Percentiles rank a stretch among this genome's conserved stretches.
These are phyloP conservation scores for Boleophthalmus pectinirostris DNA, from an alignment of 2,113 vertebrate genomes.

Conservation along the genomic window DNA sequence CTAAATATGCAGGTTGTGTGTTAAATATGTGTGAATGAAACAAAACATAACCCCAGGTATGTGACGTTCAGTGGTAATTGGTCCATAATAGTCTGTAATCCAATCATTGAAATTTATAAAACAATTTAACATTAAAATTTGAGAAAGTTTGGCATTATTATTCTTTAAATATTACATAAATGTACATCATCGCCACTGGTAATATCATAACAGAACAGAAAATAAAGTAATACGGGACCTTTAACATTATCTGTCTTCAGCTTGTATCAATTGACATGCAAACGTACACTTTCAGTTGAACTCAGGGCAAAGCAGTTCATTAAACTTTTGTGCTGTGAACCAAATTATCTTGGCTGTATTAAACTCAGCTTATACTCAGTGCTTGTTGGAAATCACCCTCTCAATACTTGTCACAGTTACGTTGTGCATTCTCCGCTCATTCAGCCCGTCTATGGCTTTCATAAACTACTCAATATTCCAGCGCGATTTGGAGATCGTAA, in stretches of 20 bases:
- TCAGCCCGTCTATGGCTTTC: constrained; percentile 28
- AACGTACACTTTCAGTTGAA: not conserved
- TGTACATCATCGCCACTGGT: no score
- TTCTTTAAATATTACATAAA: no score
- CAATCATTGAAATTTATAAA: no score
- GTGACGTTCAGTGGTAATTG: no score
- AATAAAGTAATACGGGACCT: no score
- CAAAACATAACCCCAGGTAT: no score
- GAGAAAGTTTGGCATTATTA: no score
- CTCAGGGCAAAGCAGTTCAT: not conserved
- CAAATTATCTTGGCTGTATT: constrained; percentile 9
- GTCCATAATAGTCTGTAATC: no score
- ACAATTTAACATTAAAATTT: no score
- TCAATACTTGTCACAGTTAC: constrained; percentile 16
- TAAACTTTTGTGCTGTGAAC: not conserved
- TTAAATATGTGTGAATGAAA: no score
- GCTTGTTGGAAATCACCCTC: constrained; percentile 22
- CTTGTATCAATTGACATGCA: not conserved
- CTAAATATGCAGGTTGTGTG: no score
- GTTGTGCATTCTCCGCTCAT: constrained; percentile 17
- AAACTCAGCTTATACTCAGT: constrained; percentile 20
- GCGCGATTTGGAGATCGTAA: constrained; percentile 40
- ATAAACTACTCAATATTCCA: constrained; percentile 51
- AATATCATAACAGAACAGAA: no score
- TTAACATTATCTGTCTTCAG: constrained; percentile 17